Conservation (phyloP, 2,888 invertebrate genomes). For the Noctua janthina region DNA sequence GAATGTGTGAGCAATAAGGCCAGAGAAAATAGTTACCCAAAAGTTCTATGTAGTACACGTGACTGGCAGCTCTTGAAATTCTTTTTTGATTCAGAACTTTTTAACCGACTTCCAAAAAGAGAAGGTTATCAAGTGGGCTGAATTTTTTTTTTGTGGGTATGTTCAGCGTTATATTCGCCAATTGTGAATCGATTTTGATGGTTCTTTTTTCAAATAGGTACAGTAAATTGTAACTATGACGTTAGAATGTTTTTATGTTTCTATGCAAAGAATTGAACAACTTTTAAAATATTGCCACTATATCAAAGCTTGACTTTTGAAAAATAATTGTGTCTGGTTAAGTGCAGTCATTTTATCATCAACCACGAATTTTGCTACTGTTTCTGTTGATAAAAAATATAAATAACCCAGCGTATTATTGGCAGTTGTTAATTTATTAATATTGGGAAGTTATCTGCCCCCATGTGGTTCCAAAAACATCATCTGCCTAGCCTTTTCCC, state of each 20-base stretch:
- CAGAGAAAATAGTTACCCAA: not conserved
- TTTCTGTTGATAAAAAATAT: too few relatives aligned
- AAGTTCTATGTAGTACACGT: constrained; percentile 19
- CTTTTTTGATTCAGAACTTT: not conserved
- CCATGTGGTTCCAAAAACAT: too few relatives aligned
- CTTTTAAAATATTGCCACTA: not conserved
- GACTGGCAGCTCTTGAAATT: not conserved
- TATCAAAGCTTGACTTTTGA: not conserved
- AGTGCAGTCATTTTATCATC: not conserved
- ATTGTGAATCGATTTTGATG: too few relatives aligned
- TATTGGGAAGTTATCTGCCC: too few relatives aligned
- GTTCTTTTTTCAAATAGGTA: not conserved
- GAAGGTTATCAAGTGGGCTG: too few relatives aligned
- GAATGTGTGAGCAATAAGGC: constrained; percentile 34
- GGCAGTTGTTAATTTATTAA: too few relatives aligned
- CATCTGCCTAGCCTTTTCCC: too few relatives aligned
- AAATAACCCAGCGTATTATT: too few relatives aligned
- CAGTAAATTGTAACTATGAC: not conserved
- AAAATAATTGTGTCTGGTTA: not conserved
- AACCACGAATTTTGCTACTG: too few relatives aligned
- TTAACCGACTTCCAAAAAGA: too few relatives aligned
- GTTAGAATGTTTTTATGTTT: not conserved
- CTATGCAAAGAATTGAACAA: not conserved
- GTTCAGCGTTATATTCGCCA: too few relatives aligned
- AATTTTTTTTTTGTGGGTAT: too few relatives aligned